Conservation (phyloP, 2,113 vertebrate genomes). For the Lota lota region DNA sequence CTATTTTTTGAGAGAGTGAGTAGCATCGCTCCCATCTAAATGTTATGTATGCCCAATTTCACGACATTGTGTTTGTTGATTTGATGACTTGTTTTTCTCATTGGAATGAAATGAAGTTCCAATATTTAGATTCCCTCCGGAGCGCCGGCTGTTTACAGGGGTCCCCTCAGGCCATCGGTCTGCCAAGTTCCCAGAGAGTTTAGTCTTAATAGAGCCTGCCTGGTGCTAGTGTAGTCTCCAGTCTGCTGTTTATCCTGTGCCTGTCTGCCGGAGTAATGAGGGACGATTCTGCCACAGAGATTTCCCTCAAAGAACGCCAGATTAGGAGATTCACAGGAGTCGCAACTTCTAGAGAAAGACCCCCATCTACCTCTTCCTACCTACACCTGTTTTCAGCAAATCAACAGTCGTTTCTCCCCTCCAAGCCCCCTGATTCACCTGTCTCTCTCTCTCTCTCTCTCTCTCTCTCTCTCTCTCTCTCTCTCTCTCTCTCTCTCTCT, state of each 20-base stretch:
- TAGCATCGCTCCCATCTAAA: neutral
- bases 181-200: slow-evolving; percentile 40
- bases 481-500: slow-evolving; percentile 31
- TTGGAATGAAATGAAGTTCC: slow-evolving; percentile 17
- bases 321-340: slow-evolving; percentile 67
- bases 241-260: slow-evolving; percentile 51
- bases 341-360: slow-evolving; percentile 25
- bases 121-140: slow-evolving; percentile 21
- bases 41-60: neutral
- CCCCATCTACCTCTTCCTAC: neutral
- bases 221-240: slow-evolving; percentile 52
- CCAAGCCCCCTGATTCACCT: slow-evolving; percentile 49
- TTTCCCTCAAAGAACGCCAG: slow-evolving; percentile 53
- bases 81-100: neutral
- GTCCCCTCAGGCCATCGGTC: slow-evolving; percentile 33
- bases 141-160: slow-evolving; percentile 41
- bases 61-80: slow-evolving; percentile 5
- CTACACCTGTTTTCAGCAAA: slow-evolving; percentile 45
- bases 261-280: slow-evolving; percentile 61
- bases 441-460: slow-evolving; percentile 22
- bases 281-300: slow-evolving; percentile 51
- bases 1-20: neutral
- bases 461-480: slow-evolving; percentile 1
- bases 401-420: slow-evolving; percentile 64
- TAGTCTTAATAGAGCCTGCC: slow-evolving; percentile 50